Base-by-base conservation (phyloP, 2,888 invertebrate genomes). In the Hylaea fasciaria region DNA sequence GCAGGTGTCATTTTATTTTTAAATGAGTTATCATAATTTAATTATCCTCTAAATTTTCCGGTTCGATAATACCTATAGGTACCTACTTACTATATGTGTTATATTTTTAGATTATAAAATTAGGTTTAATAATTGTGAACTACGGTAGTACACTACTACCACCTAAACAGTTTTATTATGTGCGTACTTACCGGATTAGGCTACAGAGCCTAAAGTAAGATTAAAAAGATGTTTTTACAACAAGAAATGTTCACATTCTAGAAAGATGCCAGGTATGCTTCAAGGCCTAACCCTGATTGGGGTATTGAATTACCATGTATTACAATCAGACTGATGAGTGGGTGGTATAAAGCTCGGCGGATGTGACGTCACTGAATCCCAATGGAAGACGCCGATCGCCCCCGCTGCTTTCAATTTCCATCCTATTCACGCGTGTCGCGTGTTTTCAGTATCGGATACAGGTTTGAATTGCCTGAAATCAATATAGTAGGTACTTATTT, bases 361-460 rank as follows among this genome's bases (percentile, higher is more conserved):
- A 43, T 32, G 59, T 59, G 53, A 50, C 66, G 70, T 68, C 66
- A 70, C 66, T 75, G 80, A 80, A 80, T 81, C 70, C 76, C 74
- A 82, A 82, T 79, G 71, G 68, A 71, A 73, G 70, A 74, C 67
- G 65, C 69, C 72, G 73, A 73, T 71, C 71, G 79, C 71, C 73
- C 77, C 74, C 74, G 72, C 72, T 66, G 76, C 80, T 77, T 80
- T 77, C 81, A 85, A 86, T 86, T 85, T 85, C 73, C 75, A 73
- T 73, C 32, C 82, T 82, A 87, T 87, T 86, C 85, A 86, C 61
- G 67, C 70, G 60, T 69, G 58, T 63, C 65, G 50, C 65, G 61
- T 65, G 53, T 49, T 49, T 48, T 54, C 44, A 54, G 46, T 47
- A 52, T 49, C 14, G 10, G 51, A 52, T 57, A 51, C 53, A 29